Evolutionary conservation across 2,888 invertebrate species (phyloP).

Genomic region (Brenthis daphne): DNA sequence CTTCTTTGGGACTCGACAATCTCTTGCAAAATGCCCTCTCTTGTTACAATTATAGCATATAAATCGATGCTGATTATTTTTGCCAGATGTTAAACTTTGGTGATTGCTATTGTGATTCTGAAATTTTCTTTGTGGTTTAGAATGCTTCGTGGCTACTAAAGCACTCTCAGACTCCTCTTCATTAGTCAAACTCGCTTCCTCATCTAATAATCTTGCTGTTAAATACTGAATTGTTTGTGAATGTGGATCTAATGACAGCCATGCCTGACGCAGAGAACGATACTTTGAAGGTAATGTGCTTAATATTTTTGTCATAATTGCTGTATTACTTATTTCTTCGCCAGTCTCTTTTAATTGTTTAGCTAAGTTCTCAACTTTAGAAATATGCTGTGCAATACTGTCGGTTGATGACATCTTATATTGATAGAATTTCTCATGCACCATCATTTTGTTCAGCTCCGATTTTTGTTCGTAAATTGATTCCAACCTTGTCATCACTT

Average conservation of each 20-base stretch:
- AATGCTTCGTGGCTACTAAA: neutral
- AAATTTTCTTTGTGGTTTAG: slow-evolving; percentile 6
- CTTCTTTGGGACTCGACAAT: slow-evolving; percentile 41
- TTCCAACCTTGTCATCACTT: too few species aligned
- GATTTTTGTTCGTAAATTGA: too few species aligned
- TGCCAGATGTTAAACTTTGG: too few species aligned
- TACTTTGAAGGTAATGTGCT: slow-evolving; percentile 40
- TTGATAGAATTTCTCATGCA: too few species aligned
- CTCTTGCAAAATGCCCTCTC: slow-evolving; percentile 43
- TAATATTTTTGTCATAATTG: slow-evolving; percentile 46
- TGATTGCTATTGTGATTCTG: slow-evolving; percentile 28
- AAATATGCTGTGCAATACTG: too few species aligned
- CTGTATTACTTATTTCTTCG: too few species aligned
- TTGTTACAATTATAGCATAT: slow-evolving; percentile 45
- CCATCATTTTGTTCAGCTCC: too few species aligned
- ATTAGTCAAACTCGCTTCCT: slow-evolving; percentile 37
- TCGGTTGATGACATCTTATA: too few species aligned
- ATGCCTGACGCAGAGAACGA: slow-evolving; percentile 42
- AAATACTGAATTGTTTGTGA: slow-evolving; percentile 39
- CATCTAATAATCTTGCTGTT: slow-evolving; percentile 42
- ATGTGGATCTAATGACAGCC: slow-evolving; percentile 42
- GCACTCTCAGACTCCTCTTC: slow-evolving; percentile 27
- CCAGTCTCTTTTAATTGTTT: too few species aligned
- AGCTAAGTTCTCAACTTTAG: too few species aligned
- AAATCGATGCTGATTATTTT: slow-evolving; percentile 29